Base-by-base conservation (phyloP, 1,140 invertebrate species). In the Drosophila lowei region DNA sequence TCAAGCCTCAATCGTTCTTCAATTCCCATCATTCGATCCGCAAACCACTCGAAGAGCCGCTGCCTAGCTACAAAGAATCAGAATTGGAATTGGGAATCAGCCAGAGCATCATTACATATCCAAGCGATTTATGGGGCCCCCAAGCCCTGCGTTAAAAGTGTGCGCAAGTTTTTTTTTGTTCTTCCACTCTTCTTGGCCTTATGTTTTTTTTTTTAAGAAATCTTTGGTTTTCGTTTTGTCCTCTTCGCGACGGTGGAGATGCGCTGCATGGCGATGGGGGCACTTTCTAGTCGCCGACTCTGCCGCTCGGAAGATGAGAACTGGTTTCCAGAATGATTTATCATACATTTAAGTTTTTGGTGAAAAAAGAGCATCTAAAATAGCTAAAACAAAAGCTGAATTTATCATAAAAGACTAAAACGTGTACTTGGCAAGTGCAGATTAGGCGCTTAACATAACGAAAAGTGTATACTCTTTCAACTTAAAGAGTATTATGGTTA, bases 341-440 rank as follows among this genome's bases (percentile, higher is more conserved):
- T 88, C 83, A 83, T 89, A 79, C 79, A 79, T 88, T 88, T 88
- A 79, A 88, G 77, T 77, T 73, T 88, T 83, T 67, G 30, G 30
- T 61, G 44, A 38, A 77, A 88, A 85, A 88, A 61, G 67, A 88
- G 71, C 83, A 78, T 61, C 48, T 38, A 41, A 71, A 77, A 54
- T 11, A 13, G 50, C 64, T 42, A 16, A 76, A 75, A 74, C 65
- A 83, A 83, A 83, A 77, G 71, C 66, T 83, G 76, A 88, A 83
- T 88, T 89, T 88, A 83, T 83, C 78, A 83, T 88, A 83, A 81
- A 88, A 88, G 71, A 72, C 79, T 79, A 89, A 88, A 88, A 88
- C 77, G 66, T 88, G 83, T 88, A 88, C 83, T 88, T 89, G 71
- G 65, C 61, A 62, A 76, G 21, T 52, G 7, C 16, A 8, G 21